phyloP scores from a whole-genome alignment of 2,888 invertebrate genomes.

The Eretmocerus hayati region DNA sequence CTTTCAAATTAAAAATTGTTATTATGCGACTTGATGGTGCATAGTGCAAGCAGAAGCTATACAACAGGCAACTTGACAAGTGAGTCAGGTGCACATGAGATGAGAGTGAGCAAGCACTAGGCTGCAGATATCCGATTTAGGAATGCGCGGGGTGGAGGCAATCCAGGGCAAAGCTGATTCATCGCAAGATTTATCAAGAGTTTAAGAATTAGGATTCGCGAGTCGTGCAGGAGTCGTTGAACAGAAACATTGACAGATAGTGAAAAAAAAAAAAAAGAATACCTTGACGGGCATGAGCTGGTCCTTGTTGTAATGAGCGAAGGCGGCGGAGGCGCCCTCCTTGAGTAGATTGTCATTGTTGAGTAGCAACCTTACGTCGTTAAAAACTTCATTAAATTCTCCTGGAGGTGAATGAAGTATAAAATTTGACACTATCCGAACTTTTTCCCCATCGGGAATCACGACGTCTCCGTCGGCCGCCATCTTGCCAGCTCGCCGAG shows the following conservation, averaged over 20 bases:
- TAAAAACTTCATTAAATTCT: constrained; percentile 99
- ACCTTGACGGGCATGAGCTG: constrained; percentile 91
- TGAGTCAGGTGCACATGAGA: too few species aligned
- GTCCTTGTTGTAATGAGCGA: constrained; percentile 98
- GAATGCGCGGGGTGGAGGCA: too few species aligned
- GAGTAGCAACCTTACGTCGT: constrained; percentile 85
- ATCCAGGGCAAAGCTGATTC: too few species aligned
- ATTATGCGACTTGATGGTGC: too few species aligned
- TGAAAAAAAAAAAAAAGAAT: constrained; percentile 24
- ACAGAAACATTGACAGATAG: not conserved
- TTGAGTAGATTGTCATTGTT: constrained; percentile 94
- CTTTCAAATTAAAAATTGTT: too few species aligned
- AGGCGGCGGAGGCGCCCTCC: constrained; percentile 92
- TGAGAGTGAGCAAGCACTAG: too few species aligned
- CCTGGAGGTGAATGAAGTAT: constrained; percentile 98
- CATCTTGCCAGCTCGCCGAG: constrained; percentile 52
- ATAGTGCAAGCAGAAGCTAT: too few species aligned
- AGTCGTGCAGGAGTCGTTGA: not conserved
- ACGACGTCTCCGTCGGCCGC: constrained; percentile 76
- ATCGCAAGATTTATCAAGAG: too few species aligned
- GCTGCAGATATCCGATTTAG: too few species aligned
- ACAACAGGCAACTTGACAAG: too few species aligned
- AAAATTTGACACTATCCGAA: constrained; percentile 96
- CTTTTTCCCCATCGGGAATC: constrained; percentile 85
- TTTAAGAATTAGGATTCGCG: too few species aligned